phyloP scores from a whole-genome alignment of 2,113 vertebrate species.

The Axis porcinus region DNA sequence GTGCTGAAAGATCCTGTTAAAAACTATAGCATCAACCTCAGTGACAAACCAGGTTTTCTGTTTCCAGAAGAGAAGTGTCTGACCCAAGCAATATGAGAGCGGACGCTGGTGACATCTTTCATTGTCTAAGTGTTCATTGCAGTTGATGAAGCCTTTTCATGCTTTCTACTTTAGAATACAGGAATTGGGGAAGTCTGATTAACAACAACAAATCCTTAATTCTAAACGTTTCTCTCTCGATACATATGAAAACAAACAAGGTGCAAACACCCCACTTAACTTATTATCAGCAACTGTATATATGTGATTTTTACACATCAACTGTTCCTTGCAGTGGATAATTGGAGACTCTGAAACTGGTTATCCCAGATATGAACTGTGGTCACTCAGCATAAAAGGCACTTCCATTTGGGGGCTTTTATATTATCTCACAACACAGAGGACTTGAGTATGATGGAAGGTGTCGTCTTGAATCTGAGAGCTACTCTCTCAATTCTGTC shows the following conservation, averaged over 20 bases:
- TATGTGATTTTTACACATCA: neutral
- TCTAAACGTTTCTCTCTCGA: neutral
- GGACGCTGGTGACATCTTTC: neutral
- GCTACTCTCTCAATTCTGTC: neutral
- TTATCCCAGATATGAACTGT: neutral
- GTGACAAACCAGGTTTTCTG: neutral
- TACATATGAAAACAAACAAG: neutral
- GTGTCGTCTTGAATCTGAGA: neutral
- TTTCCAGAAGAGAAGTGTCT: neutral
- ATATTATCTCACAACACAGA: neutral
- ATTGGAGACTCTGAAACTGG: neutral
- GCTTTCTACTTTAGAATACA: neutral
- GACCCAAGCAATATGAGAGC: neutral
- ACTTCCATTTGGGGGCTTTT: neutral
- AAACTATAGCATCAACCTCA: neutral
- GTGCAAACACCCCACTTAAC: neutral
- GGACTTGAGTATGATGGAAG: neutral
- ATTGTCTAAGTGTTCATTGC: neutral
- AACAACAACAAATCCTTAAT: neutral
- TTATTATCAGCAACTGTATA: neutral
- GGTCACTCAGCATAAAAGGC: neutral
- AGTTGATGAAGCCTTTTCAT: neutral
- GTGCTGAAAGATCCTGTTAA: neutral
- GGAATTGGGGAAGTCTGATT: neutral
- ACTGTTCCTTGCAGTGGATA: neutral